Base-by-base conservation (phyloP, 1,140 invertebrate genomes). In the Neodiprion lecontei region DNA sequence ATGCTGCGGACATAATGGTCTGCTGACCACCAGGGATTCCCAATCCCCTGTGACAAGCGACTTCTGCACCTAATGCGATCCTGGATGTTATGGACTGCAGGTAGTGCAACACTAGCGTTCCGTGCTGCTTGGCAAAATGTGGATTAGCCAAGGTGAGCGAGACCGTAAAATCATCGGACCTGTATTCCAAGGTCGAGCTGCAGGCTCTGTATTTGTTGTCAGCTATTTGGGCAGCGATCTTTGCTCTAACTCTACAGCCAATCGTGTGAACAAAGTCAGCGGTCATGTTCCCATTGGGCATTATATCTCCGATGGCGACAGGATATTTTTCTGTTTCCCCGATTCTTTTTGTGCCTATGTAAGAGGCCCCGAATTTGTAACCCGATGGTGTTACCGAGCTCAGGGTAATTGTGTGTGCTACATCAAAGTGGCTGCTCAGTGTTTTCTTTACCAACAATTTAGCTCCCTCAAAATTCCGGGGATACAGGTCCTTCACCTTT, bases 361-460 rank as follows among this genome's bases (percentile, higher is more conserved):
- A 96, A 23, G 92, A 95, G n/a, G 92, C 92, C 49, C 94, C 95
- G 88, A 96, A 96, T 78, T 93, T 90, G 49, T 96, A 96, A 0
- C 94, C 94, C 0, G 92, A 92, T 0, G 92, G 92, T 7, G 89
- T 90, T 1, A 90, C 86, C 0, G 89, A 88, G 74, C 92, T 93
- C 82, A 96, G 88, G 73, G 90, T 90, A 73, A 93, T 76, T 47
- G 90, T 91, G 77, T 95, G 94, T 47, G 90, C 91, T 9, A 95
- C 91, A 81, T 94, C 93, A 83, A 96, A 96, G 81, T 96, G 92
- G 79, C 93, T 92, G 79, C 92, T 96, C 7, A 96, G 85, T 40
- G 89, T 90, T 86, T 95, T 95, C 72, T 92, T 94, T 10, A 96
- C 86, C 73, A 93, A 88, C 23, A 96, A 84, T 81, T 92, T 93